These are phyloP conservation scores for Triops cancriformis DNA, from an alignment of 1,140 invertebrate genomes.

Conservation along the genomic window DNA sequence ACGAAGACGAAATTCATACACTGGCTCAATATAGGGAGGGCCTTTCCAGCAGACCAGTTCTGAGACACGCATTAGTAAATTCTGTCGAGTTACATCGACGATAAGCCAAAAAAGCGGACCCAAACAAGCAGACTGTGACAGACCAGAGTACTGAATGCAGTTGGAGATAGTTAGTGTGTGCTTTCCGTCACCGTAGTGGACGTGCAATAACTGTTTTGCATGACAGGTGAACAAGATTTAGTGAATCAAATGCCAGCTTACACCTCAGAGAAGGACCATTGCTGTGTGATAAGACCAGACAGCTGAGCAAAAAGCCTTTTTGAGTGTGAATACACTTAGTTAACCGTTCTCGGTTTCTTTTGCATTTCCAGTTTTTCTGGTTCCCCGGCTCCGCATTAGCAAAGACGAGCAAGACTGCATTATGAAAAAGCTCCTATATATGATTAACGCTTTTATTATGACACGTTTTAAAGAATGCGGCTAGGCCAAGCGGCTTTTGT, in stretches of 20 bases:
- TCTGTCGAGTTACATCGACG: no score
- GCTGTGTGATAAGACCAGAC: background rate
- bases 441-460: constrained; percentile 7
- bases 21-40: background rate
- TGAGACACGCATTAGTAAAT: no score
- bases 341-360: background rate
- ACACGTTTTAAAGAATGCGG: constrained; percentile 1
- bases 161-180: background rate
- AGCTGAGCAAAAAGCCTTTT: background rate
- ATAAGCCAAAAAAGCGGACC: no score
- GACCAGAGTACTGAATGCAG: no score
- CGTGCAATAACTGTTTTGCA: background rate
- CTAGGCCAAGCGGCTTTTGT: background rate
- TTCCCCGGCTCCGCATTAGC: background rate
- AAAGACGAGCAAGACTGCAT: background rate
- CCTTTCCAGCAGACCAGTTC: background rate
- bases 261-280: background rate
- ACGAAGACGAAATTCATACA: background rate
- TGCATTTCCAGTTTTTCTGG: background rate
- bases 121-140: no score
- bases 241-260: background rate
- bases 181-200: background rate
- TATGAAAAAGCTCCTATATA: background rate
- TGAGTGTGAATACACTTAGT: background rate
- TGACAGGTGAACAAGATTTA: background rate